Percentiles rank a stretch among this genome's conserved stretches.
phyloP scores from a whole-genome alignment of 2,888 invertebrate genomes.

The Netelia fuscicornis region DNA sequence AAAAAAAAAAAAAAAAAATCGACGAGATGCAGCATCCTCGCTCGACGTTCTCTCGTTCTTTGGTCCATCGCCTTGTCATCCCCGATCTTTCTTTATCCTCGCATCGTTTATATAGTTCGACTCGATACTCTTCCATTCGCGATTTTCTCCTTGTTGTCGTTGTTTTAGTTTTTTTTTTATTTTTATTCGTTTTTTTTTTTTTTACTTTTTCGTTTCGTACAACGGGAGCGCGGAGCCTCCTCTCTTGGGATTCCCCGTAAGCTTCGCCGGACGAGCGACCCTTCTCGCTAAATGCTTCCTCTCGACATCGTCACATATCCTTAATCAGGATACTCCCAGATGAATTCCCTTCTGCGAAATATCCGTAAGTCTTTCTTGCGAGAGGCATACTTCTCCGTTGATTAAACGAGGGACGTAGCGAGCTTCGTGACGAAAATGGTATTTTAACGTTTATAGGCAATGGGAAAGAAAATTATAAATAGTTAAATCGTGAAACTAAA shows the following conservation, averaged over 20 bases:
- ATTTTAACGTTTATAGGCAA: too few relatives aligned
- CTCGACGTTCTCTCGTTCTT: neutral
- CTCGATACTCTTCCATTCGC: neutral
- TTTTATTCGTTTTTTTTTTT: neutral
- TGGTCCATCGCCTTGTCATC: neutral
- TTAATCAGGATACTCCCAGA: conserved; percentile 27
- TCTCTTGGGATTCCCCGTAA: neutral
- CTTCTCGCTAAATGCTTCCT: neutral
- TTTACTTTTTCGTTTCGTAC: neutral
- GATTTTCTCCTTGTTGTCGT: neutral
- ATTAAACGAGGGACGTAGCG: too few relatives aligned
- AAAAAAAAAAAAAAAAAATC: conserved; percentile 14
- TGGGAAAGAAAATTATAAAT: too few relatives aligned
- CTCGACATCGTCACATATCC: neutral
- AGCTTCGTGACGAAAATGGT: too few relatives aligned
- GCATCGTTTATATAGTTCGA: neutral
- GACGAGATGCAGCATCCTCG: conserved; percentile 10
- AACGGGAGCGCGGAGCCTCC: neutral
- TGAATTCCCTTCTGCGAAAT: conserved; percentile 34
- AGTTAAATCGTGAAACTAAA: too few relatives aligned
- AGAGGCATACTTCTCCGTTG: neutral
- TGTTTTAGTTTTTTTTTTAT: neutral
- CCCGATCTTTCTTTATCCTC: neutral
- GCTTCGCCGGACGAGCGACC: conserved; percentile 2
- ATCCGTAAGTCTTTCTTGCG: neutral